Conservation (phyloP, 2,797 vertebrate genomes). For the Limnodromus scolopaceus region DNA sequence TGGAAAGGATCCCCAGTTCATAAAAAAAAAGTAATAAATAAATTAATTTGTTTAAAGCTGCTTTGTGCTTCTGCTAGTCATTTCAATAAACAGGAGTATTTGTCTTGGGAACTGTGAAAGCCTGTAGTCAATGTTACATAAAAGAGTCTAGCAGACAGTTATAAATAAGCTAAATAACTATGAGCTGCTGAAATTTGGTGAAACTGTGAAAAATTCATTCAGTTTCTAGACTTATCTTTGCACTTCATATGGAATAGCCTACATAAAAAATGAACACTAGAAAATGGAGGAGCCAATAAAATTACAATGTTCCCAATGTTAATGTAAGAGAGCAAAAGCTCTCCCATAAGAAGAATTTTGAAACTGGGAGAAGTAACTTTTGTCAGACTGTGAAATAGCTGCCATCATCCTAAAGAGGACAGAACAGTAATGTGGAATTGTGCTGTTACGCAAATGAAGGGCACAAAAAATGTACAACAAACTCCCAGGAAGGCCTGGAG, state of each 20-base stretch:
- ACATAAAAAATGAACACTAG: constrained; percentile 11
- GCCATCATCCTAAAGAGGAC: background rate
- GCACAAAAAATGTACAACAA: background rate
- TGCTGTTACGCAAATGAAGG: background rate
- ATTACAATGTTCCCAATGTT: background rate
- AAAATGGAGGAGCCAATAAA: constrained; percentile 12
- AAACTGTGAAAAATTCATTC: background rate
- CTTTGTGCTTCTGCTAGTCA: constrained; percentile 4
- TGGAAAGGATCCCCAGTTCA: background rate
- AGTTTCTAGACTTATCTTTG: constrained; percentile 18
- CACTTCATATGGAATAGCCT: background rate
- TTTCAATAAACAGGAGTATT: constrained; percentile 39
- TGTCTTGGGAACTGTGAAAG: constrained; percentile 10
- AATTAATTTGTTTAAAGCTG: background rate
- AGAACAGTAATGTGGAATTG: background rate
- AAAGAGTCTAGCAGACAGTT: constrained; percentile 18
- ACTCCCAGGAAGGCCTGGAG: background rate
- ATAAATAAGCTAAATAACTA: constrained; percentile 46
- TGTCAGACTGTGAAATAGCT: background rate
- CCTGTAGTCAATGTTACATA: constrained; percentile 16
- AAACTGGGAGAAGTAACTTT: background rate
- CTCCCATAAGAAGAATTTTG: background rate
- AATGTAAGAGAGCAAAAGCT: background rate
- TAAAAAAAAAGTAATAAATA: background rate
- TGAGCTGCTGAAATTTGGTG: constrained; percentile 18